phyloP scores from a whole-genome alignment of 23 tunicate species.

The Ascidia mentula region DNA sequence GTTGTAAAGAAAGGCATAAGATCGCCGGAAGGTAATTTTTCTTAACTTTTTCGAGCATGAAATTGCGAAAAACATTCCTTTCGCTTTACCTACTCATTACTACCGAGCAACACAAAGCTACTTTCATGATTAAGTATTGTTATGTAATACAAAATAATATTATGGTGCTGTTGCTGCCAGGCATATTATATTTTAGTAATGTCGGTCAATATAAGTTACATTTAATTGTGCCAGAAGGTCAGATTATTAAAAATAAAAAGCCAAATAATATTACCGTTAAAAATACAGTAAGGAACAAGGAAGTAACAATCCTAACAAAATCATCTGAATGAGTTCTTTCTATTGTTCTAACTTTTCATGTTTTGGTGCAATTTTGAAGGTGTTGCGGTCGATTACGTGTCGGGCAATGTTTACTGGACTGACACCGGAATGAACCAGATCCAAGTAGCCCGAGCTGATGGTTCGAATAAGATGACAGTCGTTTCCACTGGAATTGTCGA shows the following conservation, averaged over 20 bases:
- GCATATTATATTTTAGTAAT: background rate
- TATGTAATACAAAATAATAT: no score
- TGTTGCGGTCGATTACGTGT: constrained; percentile 69
- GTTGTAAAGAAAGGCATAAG: constrained; percentile 32
- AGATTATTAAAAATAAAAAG: no score
- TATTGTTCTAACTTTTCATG: no score
- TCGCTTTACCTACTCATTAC: no score
- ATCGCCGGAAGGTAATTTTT: constrained; percentile 66
- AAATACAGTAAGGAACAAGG: background rate
- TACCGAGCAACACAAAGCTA: no score
- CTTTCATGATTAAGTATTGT: no score
- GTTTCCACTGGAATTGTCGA: constrained; percentile 55
- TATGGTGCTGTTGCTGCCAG: background rate
- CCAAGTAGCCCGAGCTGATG: constrained; percentile 59
- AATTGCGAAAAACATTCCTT: no score
- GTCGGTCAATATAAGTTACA: background rate
- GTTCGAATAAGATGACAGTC: constrained; percentile 40
- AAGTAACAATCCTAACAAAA: background rate
- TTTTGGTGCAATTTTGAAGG: constrained; percentile 30
- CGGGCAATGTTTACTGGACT: constrained; percentile 80
- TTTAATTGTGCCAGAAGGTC: no score
- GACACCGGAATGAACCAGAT: constrained; percentile 67
- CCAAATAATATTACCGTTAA: no score
- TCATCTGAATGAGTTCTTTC: background rate
- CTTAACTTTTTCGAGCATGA: no score